Percentiles rank a stretch among this genome's conserved stretches.
Conservation (phyloP, 2,113 vertebrate species). For the Heteronetta atricapilla region DNA sequence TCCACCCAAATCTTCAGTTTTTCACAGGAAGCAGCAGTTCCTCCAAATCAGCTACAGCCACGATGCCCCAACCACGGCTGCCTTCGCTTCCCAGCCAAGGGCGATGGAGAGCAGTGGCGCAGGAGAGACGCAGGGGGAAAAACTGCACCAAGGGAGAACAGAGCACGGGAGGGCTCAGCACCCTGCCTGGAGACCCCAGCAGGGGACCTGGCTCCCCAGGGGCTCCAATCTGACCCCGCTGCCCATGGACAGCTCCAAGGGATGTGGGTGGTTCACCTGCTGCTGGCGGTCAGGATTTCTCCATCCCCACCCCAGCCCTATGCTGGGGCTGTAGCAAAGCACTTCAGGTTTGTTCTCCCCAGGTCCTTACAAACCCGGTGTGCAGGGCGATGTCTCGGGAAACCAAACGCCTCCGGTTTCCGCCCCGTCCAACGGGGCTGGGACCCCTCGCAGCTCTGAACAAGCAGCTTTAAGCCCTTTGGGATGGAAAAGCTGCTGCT, state of each 20-base stretch:
- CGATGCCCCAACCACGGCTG: fast-evolving
- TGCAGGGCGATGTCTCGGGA: neutral
- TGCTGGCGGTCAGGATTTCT: neutral
- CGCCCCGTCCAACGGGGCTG: neutral
- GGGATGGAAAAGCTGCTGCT: neutral
- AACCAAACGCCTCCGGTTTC: neutral
- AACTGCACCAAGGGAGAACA: fast-evolving
- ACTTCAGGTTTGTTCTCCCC: neutral
- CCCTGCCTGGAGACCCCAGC: neutral
- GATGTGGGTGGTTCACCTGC: fast-evolving
- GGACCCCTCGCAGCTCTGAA: fast-evolving
- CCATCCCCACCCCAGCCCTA: neutral
- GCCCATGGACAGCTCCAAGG: neutral
- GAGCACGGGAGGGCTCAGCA: neutral
- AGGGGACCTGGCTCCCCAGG: neutral
- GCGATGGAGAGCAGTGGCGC: neutral
- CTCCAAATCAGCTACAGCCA: neutral
- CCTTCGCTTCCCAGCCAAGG: too few relatives aligned
- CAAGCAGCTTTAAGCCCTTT: neutral
- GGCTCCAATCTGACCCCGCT: neutral
- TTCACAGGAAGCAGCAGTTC: neutral
- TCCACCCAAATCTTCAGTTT: neutral
- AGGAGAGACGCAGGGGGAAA: neutral
- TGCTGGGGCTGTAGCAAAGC: fast-evolving
- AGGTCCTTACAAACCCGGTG: neutral